These are phyloP conservation scores for Perca schrenkii DNA, from an alignment of 2,113 vertebrate genomes.

Conservation along the genomic window DNA sequence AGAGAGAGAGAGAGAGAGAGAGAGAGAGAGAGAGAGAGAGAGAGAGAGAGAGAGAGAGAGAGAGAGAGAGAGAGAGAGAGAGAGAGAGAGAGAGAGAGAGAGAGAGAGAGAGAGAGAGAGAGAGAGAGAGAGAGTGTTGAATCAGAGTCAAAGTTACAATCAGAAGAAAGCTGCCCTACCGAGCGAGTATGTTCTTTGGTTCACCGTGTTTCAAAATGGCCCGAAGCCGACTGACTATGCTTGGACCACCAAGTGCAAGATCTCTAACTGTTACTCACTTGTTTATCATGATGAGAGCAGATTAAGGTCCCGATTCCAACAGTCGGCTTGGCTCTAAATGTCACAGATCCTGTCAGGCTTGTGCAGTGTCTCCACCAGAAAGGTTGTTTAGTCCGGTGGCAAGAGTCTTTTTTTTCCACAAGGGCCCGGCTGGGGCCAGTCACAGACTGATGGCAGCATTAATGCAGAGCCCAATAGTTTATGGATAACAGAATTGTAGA, in stretches of 20 bases:
- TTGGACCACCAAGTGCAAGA: no score
- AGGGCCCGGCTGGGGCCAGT: no score
- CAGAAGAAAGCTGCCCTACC: background rate
- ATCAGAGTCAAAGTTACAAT: conserved; percentile 1
- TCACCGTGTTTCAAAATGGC: background rate
- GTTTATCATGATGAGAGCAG: no score
- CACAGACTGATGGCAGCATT: no score
- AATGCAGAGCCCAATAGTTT: no score
- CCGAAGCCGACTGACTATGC: no score
- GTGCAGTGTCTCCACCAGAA: background rate
- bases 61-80: background rate
- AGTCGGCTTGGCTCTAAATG: background rate
- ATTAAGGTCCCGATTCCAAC: no score
- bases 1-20: background rate
- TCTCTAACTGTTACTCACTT: no score
- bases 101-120: background rate
- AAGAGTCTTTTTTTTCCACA: no score
- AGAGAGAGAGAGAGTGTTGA: background rate
- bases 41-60: background rate
- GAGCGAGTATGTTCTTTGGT: background rate
- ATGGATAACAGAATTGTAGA: no score
- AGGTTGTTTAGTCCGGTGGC: no score
- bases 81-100: background rate
- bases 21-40: background rate
- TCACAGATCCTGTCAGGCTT: background rate